A percentile compares a stretch with the other conserved stretches of the same genome.
Evolutionary conservation across 2,113 vertebrate genomes (phyloP).

Genomic region (Menura novaehollandiae): DNA sequence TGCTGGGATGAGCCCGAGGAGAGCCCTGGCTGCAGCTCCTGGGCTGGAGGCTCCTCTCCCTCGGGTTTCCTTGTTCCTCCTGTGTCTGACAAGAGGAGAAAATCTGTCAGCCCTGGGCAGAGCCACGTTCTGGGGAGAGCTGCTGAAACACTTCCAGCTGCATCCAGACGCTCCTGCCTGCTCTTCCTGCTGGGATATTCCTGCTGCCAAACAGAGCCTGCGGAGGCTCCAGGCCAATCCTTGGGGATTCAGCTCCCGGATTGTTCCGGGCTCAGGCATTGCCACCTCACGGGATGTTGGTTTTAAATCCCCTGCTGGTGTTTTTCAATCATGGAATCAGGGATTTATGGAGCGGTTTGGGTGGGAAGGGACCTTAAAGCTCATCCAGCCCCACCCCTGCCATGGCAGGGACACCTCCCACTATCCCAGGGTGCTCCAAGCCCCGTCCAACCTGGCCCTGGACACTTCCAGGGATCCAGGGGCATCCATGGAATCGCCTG

Average conservation of each 20-base stretch:
- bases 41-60: neutral
- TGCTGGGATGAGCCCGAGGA: neutral
- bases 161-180: neutral
- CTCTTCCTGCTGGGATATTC: neutral
- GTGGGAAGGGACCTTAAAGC: accelerated
- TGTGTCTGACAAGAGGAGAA: neutral
- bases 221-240: neutral
- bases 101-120: neutral
- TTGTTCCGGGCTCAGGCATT: neutral
- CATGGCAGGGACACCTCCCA: neutral
- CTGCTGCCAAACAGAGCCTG: neutral
- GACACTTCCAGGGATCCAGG: neutral
- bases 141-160: neutral
- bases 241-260: neutral
- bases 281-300: neutral
- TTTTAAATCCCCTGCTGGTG: neutral
- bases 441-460: neutral
- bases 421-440: neutral
- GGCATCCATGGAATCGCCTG: neutral
- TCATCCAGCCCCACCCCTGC: neutral
- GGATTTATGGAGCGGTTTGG: neutral
- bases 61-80: accelerated
- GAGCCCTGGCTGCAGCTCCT: neutral
- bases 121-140: neutral
- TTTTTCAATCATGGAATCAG: neutral